Evolutionary conservation across 92 coral and sea anemone species (phyloP).

Genomic region (Desmophyllum pertusum): DNA sequence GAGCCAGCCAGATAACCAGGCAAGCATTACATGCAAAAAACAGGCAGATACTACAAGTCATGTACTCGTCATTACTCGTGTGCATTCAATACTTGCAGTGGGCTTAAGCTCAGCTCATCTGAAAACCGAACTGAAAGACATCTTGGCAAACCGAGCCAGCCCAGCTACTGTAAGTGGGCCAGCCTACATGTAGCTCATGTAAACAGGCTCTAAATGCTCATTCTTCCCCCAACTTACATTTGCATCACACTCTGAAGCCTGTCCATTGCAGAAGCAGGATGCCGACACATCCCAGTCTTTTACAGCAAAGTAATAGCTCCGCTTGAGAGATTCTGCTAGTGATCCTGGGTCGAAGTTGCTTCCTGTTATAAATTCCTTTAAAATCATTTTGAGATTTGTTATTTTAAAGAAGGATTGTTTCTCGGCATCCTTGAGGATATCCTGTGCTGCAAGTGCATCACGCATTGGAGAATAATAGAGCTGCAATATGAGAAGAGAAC

Average conservation of each 20-base stretch:
- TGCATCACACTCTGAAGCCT: constrained; percentile 72
- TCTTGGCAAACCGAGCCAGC: too few relatives aligned
- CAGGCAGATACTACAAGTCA: too few relatives aligned
- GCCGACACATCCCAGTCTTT: constrained; percentile 82
- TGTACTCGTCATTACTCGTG: too few relatives aligned
- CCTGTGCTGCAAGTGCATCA: constrained; percentile 47
- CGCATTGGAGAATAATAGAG: constrained; percentile 66
- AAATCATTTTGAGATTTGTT: constrained; percentile 78
- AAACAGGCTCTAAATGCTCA: too few relatives aligned
- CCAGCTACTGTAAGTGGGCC: too few relatives aligned
- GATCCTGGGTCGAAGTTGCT: constrained; percentile 42
- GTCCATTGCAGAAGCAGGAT: constrained; percentile 92
- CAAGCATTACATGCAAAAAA: too few relatives aligned
- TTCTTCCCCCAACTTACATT: constrained; percentile 45
- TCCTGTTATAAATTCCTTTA: constrained; percentile 70
- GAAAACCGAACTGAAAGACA: too few relatives aligned
- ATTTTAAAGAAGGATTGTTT: constrained; percentile 71
- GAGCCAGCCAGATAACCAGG: too few relatives aligned
- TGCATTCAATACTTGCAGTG: too few relatives aligned
- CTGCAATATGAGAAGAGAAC: background rate
- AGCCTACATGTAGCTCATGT: too few relatives aligned
- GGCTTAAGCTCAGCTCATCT: too few relatives aligned
- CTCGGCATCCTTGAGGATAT: constrained; percentile 35
- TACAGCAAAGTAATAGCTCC: constrained; percentile 74
- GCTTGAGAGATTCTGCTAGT: constrained; percentile 33